These are phyloP conservation scores for Nudaria mundana DNA, from an alignment of 2,888 invertebrate genomes.

Conservation along the genomic window DNA sequence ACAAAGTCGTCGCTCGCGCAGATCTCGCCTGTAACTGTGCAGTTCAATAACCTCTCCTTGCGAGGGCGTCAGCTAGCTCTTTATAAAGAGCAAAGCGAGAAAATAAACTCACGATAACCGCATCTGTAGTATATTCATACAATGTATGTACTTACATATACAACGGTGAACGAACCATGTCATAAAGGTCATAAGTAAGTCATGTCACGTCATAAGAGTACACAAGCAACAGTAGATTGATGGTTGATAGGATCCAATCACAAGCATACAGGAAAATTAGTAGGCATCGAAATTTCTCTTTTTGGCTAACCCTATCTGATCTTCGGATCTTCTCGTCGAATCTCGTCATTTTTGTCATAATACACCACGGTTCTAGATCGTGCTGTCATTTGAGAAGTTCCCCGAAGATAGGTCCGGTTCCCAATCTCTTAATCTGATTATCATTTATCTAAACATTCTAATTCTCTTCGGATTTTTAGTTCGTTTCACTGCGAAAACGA, in stretches of 20 bases:
- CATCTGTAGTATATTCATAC: slow-evolving; percentile 59
- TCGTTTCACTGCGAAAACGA: no score
- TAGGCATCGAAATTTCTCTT: no score
- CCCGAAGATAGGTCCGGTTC: no score
- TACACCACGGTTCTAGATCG: no score
- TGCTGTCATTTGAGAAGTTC: no score
- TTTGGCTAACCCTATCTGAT: no score
- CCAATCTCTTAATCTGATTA: no score
- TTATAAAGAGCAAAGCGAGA: slow-evolving; percentile 75
- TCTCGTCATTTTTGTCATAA: no score
- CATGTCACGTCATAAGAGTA: slow-evolving; percentile 55
- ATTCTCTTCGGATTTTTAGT: no score
- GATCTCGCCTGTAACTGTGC: slow-evolving; percentile 52
- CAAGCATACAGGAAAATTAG: no score
- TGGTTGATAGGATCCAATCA: slow-evolving; percentile 48
- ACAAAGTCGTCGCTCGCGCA: slow-evolving; percentile 52
- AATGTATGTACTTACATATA: slow-evolving; percentile 49
- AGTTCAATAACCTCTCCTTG: slow-evolving; percentile 63
- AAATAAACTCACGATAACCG: slow-evolving; percentile 71
- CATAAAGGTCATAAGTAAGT: slow-evolving; percentile 63
- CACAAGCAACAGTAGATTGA: slow-evolving; percentile 44
- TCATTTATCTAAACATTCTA: no score
- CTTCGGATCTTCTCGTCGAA: no score
- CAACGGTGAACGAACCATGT: slow-evolving; percentile 63
- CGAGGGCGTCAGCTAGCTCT: slow-evolving; percentile 72